phyloP scores from a whole-genome alignment of 2,113 vertebrate species.

The Oryzias woworae region DNA sequence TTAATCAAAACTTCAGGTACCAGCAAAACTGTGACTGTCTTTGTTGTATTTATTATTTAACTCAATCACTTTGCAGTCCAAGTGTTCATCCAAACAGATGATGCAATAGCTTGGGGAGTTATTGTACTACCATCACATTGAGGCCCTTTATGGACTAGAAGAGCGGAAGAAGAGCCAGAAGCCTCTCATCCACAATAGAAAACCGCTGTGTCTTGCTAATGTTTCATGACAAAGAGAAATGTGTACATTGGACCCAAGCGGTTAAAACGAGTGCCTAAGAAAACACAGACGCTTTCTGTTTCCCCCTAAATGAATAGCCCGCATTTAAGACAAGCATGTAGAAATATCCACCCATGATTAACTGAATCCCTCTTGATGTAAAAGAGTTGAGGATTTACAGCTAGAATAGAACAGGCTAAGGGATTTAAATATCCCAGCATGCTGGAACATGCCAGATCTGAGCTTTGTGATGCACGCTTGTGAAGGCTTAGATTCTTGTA shows the following conservation, averaged over 20 bases:
- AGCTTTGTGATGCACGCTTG: slow-evolving; percentile 48
- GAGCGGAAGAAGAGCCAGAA: slow-evolving; percentile 84
- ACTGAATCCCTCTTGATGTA: slow-evolving; percentile 28
- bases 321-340: slow-evolving; percentile 11
- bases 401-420: slow-evolving; percentile 28
- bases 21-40: not conserved
- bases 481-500: slow-evolving; percentile 46
- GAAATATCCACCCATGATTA: slow-evolving; percentile 29
- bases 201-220: slow-evolving; percentile 82
- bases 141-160: slow-evolving; percentile 78
- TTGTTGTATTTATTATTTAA: slow-evolving; percentile 55
- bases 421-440: slow-evolving; percentile 54
- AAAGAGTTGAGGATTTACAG: slow-evolving; percentile 44
- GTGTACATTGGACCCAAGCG: slow-evolving; percentile 44
- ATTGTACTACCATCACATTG: slow-evolving; percentile 78
- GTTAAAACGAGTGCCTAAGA: slow-evolving; percentile 12
- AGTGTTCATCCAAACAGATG: slow-evolving; percentile 79
- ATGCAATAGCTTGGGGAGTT: slow-evolving; percentile 82
- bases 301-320: slow-evolving; percentile 20
- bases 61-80: slow-evolving; percentile 83
- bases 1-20: not conserved
- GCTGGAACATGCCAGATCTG: slow-evolving; percentile 41
- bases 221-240: slow-evolving; percentile 89
- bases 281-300: slow-evolving; percentile 27
- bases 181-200: slow-evolving; percentile 81